These are phyloP conservation scores for Pristionchus maxplancki DNA, from an alignment of 2,888 invertebrate genomes.

Conservation along the genomic window DNA sequence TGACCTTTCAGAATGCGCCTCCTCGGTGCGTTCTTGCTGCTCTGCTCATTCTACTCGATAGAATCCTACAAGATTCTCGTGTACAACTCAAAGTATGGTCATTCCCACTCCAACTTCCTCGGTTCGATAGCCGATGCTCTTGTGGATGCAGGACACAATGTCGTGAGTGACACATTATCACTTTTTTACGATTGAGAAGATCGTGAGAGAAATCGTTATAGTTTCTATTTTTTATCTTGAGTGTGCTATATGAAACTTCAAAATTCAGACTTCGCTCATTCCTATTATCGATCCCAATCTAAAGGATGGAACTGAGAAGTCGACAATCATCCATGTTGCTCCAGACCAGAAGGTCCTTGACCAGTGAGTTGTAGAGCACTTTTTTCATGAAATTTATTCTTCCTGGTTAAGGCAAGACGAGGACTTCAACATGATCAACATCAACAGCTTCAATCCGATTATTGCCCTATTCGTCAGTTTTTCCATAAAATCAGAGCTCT, in stretches of 20 bases:
- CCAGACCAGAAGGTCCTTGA: neutral
- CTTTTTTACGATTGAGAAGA: neutral
- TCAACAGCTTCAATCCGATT: slow-evolving; percentile 15
- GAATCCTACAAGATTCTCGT: slow-evolving; percentile 57
- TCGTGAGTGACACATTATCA: slow-evolving; percentile 54
- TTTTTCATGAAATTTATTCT: neutral
- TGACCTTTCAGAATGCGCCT: neutral
- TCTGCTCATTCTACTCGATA: neutral
- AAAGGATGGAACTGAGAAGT: slow-evolving; percentile 24
- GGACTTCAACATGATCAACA: slow-evolving; percentile 9
- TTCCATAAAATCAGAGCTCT: too few species aligned
- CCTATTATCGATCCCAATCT: neutral
- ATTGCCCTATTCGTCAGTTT: neutral
- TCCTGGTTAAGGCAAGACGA: neutral
- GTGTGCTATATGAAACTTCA: neutral
- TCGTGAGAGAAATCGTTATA: neutral
- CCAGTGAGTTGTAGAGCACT: neutral
- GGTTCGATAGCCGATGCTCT: slow-evolving; percentile 60
- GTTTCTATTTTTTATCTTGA: neutral
- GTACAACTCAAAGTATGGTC: slow-evolving; percentile 58
- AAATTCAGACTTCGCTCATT: slow-evolving; percentile 13
- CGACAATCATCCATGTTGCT: neutral
- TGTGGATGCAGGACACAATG: slow-evolving; percentile 58
- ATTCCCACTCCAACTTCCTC: slow-evolving; percentile 59
- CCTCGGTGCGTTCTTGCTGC: neutral